Conservation (phyloP, 1,140 invertebrate genomes). For the Caenorhabditis inopinata region DNA sequence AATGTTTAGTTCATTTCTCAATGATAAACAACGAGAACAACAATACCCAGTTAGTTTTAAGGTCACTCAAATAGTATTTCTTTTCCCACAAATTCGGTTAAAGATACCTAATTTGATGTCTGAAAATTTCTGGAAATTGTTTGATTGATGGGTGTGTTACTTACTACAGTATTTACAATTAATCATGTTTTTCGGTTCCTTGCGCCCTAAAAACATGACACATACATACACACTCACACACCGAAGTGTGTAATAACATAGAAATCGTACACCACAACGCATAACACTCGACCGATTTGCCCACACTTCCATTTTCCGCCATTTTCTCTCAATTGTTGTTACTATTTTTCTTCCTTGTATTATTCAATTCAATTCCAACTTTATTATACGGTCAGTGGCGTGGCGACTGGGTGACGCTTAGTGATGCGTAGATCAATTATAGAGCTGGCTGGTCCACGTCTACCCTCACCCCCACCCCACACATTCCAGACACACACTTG, state of each 20-base stretch:
- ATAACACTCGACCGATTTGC: constrained; percentile 2
- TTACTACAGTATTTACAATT: background rate
- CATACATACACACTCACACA: too few relatives aligned
- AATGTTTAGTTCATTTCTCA: too few relatives aligned
- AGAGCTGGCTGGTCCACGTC: too few relatives aligned
- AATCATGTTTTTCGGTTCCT: background rate
- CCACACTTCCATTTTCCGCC: background rate
- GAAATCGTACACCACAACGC: background rate
- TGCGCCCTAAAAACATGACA: background rate
- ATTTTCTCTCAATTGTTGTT: background rate
- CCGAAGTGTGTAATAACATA: constrained; percentile 5
- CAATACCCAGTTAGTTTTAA: too few relatives aligned
- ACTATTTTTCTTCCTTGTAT: background rate
- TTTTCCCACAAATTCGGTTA: too few relatives aligned
- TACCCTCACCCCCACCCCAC: too few relatives aligned
- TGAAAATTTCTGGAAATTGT: too few relatives aligned
- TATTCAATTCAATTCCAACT: background rate
- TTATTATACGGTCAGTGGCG: constrained; percentile 11
- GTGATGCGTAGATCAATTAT: constrained; percentile 9
- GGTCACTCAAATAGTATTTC: too few relatives aligned
- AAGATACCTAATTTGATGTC: too few relatives aligned
- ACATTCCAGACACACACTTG: too few relatives aligned
- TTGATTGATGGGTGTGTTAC: background rate
- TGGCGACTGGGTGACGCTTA: too few relatives aligned
- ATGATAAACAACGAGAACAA: too few relatives aligned